Evolutionary conservation across 53 echinoderm and acorn worm genomes (phyloP).

Genomic region (Luidia sarsii): DNA sequence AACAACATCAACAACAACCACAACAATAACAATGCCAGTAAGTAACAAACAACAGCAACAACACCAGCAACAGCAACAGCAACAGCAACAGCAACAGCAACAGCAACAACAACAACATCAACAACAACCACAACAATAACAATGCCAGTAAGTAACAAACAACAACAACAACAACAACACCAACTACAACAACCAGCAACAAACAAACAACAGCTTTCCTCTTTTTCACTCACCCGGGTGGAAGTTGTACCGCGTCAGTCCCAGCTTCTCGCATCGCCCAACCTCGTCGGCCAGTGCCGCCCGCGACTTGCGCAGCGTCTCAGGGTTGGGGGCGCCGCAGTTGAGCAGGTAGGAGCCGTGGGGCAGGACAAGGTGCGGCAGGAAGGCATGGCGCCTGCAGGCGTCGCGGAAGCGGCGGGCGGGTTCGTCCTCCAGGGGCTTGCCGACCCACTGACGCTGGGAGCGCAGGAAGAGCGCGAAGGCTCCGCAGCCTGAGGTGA

Average conservation of each 20-base stretch:
- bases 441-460: constrained; percentile 91
- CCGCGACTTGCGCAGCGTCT: constrained; percentile 76
- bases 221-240: constrained; percentile 83
- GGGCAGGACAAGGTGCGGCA: constrained; percentile 76
- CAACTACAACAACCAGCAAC: too few relatives aligned
- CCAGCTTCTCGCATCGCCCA: constrained; percentile 81
- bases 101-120: too few relatives aligned
- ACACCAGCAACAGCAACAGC: too few relatives aligned
- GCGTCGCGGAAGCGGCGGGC: constrained; percentile 61
- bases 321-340: constrained; percentile 86
- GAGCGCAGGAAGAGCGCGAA: constrained; percentile 91
- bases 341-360: constrained; percentile 92
- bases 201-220: too few relatives aligned
- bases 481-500: constrained; percentile 70
- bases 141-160: too few relatives aligned
- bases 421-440: constrained; percentile 74
- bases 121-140: too few relatives aligned
- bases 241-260: constrained; percentile 86
- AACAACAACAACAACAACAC: too few relatives aligned
- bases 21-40: too few relatives aligned
- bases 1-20: too few relatives aligned
- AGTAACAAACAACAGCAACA: too few relatives aligned
- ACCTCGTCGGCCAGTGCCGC: constrained; percentile 74
- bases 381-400: constrained; percentile 60
- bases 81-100: too few relatives aligned